Evolutionary conservation across 64 coral and sea anemone genomes (phyloP), one percentile per base, ranked within the genome.

Genomic region (Actinia equina): DNA sequence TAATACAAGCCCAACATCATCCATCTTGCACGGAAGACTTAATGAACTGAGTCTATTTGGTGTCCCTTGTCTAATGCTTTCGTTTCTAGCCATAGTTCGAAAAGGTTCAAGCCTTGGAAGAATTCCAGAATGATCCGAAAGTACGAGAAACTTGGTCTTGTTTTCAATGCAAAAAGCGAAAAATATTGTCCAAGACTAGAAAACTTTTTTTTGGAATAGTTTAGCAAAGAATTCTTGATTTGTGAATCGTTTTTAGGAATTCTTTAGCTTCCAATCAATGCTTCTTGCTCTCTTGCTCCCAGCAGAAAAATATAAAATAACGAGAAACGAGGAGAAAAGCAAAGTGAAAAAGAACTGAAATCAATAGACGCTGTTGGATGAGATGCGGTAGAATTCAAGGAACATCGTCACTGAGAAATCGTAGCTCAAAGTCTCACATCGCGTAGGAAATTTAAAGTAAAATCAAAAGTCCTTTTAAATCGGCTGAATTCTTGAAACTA

Each of bases 1-100:
- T 15, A 95, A 69, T 13, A 95, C 54, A 6, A 92, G 62, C 26
- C 78, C 78, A 44, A 44, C 17, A n/a, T 81, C 78, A 12, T 86
- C 84, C 43, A 86, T 15, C 3, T 44, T 62, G 3, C 8, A 37
- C 43, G 84, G 84, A 67, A 69, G 23, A 74, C 25, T 74, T 10
- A 25, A 74, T 14, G 69, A 23, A 74, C n/a, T 74, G 25, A 30
- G 25, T 14, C 19, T 74, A 0, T 26, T 4, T 23, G 69, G 25
- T 74, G n/a, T 2, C 1, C 41, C 69, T 4, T n/a, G 69, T 74
- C 23, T 74, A 3, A n/a, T 19, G n/a, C 23, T 12, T 30, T 74
- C 25, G 12, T 74, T 74, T 74, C 23, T 74, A 42, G 69, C 26
- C 69, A 30, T 42, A n/a, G n/a, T n/a, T n/a, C n/a, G n/a, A n/a